These are phyloP conservation scores for Diplodus sargus DNA, from an alignment of 2,797 vertebrate genomes.

Conservation along the genomic window DNA sequence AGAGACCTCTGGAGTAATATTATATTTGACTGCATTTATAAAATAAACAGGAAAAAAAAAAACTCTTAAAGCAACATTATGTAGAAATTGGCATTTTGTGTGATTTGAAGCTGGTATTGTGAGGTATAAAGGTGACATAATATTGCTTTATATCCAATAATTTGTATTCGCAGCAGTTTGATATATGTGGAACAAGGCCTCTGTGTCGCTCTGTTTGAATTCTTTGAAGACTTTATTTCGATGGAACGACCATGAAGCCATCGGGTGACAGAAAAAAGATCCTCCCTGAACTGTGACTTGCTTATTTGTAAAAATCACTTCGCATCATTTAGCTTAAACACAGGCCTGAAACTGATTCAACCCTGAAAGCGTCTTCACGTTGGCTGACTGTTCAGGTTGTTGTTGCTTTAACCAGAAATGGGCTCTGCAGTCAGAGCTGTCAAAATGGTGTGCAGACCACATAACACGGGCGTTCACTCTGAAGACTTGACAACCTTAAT, in stretches of 20 bases:
- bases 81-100: too few relatives aligned
- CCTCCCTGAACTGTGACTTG: neutral
- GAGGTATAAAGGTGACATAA: too few relatives aligned
- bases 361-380: neutral
- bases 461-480: constrained; percentile 17
- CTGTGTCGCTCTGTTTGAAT: neutral
- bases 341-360: too few relatives aligned
- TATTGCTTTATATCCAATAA: neutral
- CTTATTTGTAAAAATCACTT: neutral
- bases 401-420: neutral
- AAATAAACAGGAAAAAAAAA: neutral
- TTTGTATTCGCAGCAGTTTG: neutral
- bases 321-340: neutral
- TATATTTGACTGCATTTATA: neutral
- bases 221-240: neutral
- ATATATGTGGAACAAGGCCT: too few relatives aligned
- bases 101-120: too few relatives aligned
- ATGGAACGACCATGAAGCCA: neutral
- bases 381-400: neutral
- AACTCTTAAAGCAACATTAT: neutral
- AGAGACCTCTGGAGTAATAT: neutral
- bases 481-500: constrained; percentile 1
- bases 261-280: neutral
- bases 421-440: neutral
- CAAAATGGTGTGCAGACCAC: constrained; percentile 1